phyloP scores from a whole-genome alignment of 2,797 vertebrate species.

The Paguma larvata region DNA sequence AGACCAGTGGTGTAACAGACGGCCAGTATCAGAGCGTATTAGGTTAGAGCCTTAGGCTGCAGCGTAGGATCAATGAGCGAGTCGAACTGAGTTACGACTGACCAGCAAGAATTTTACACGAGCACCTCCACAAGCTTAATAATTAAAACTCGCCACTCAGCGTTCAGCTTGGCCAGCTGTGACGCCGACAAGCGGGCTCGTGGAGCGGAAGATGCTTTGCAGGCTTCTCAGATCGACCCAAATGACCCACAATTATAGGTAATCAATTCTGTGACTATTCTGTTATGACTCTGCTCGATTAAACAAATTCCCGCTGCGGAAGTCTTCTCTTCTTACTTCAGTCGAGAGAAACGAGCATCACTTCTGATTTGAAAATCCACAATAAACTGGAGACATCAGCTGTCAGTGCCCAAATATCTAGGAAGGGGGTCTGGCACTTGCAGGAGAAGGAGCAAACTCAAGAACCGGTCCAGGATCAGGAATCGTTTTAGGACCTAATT shows the following conservation, averaged over 20 bases:
- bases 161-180: neutral
- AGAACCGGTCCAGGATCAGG: neutral
- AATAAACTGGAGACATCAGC: neutral
- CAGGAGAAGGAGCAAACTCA: neutral
- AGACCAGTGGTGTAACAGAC: neutral
- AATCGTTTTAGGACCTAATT: neutral
- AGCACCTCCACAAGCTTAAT: neutral
- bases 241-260: neutral
- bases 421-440: neutral
- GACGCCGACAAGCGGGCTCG: fast-evolving
- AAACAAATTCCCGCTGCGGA: neutral
- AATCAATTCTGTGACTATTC: neutral
- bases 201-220: neutral
- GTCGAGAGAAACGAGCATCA: neutral
- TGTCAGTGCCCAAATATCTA: neutral
- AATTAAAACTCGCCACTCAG: neutral
- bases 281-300: neutral
- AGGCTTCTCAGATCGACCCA: neutral
- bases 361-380: constrained; percentile 7
- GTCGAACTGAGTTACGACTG: neutral
- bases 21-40: neutral
- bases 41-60: neutral
- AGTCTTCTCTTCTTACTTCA: neutral
- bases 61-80: neutral
- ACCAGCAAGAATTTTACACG: neutral